Evolutionary conservation across 35 echinoderm and acorn worm species (phyloP), one percentile per base, ranked within the genome.

Genomic region (Heliocidaris tuberculata): DNA sequence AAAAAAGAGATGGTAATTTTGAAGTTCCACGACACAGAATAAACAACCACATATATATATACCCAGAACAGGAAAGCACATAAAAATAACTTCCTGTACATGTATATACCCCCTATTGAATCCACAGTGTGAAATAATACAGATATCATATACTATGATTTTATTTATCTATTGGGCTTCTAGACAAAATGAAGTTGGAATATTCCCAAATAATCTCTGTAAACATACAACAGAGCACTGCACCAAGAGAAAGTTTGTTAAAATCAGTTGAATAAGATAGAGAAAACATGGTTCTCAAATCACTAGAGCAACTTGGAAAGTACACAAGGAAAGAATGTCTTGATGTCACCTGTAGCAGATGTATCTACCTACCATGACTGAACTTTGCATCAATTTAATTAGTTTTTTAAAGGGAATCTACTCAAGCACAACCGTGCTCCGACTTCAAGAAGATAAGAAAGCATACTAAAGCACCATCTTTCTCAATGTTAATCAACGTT

Each of bases 401-500:
- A 78, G 65, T 78, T 78, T 78, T 78, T 78, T 78, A 78, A 78
- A 78, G 65, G 65, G 65, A 78, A 78, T 24, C 27, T 24, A 29
- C 19, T 78, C 65, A 78, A 78, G 65, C 65, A 24, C 21, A 78
- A 19, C 17, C 21, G 19, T n/a, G 65, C 65, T 78, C 17, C 65
- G 65, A 78, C 65, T 78, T 78, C 21, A 7, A 78, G 4, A 27
- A 24, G 65, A 78, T 78, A 78, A 78, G 6, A 78, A 42, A 42
- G 35, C 35, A 42, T n/a, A 78, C 21, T 21, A 8, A 78, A 27
- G 65, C 65, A 78, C 21, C 65, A 24, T 21, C 65, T 78, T 78
- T n/a, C 65, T 78, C 65, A 19, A n/a, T 78, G 65, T 78, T 78
- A 89, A 42, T 89, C 87, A 89, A 32, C 31, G 87, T 89, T 89